Evolutionary conservation across 64 coral and sea anemone genomes (phyloP).

Genomic region (Trachythela sp.): DNA sequence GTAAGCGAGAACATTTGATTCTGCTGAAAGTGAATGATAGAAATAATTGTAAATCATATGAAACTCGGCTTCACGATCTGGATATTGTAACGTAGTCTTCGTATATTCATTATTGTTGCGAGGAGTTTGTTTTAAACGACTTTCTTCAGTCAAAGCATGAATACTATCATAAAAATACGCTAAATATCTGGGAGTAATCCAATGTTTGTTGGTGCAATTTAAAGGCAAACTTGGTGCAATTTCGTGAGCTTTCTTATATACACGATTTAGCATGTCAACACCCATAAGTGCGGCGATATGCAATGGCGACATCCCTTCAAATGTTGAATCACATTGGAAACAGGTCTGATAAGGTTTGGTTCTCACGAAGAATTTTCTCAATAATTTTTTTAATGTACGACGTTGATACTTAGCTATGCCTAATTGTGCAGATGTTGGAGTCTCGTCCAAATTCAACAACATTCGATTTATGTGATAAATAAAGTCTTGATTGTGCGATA

Average conservation of each 20-base stretch:
- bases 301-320: neutral
- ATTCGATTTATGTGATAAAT: neutral
- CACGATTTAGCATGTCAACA: neutral
- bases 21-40: neutral
- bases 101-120: neutral
- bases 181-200: constrained; percentile 1
- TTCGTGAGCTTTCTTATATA: neutral
- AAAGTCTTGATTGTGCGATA: neutral
- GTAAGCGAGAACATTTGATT: neutral
- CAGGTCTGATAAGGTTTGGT: neutral
- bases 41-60: neutral
- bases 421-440: neutral
- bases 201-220: constrained; percentile 4
- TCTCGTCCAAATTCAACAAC: neutral
- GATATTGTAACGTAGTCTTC: neutral
- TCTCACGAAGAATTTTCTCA: neutral
- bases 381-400: neutral
- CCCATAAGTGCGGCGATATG: constrained; percentile 1
- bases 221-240: neutral
- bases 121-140: neutral
- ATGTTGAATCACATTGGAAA: constrained; percentile 9
- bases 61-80: constrained; percentile 6
- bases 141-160: neutral
- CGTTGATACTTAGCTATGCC: neutral
- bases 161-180: neutral